phyloP scores from a whole-genome alignment of 2,113 vertebrate genomes.

The Ranitomeya imitator region DNA sequence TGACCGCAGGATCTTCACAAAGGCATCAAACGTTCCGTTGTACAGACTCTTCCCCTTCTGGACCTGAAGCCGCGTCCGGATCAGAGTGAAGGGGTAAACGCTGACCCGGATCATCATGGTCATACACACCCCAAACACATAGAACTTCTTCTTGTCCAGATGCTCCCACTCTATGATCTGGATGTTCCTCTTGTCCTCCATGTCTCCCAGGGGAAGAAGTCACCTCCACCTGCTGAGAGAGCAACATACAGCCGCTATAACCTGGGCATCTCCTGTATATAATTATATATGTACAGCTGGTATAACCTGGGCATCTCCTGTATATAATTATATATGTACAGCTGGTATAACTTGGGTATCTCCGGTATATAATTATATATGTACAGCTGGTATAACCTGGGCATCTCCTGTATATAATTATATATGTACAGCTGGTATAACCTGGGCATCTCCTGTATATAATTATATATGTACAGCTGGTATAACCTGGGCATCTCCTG shows the following conservation, averaged over 20 bases:
- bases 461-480: no score
- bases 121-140: slow-evolving; percentile 91
- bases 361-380: no score
- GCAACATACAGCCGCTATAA: not conserved
- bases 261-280: no score
- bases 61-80: slow-evolving; percentile 90
- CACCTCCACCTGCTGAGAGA: slow-evolving; percentile 16
- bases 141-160: slow-evolving; percentile 97
- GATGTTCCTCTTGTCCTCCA: slow-evolving; percentile 86
- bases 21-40: slow-evolving; percentile 88
- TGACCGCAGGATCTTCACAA: slow-evolving; percentile 84
- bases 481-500: no score
- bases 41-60: slow-evolving; percentile 93
- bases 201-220: slow-evolving; percentile 32
- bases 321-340: no score
- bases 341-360: no score
- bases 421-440: no score
- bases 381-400: no score
- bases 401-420: no score
- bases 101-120: slow-evolving; percentile 91
- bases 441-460: no score
- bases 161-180: slow-evolving; percentile 98
- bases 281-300: no score
- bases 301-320: no score
- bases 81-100: slow-evolving; percentile 91